Evolutionary conservation across 2,888 invertebrate species (phyloP).

Genomic region (Mesorhabditis belari): DNA sequence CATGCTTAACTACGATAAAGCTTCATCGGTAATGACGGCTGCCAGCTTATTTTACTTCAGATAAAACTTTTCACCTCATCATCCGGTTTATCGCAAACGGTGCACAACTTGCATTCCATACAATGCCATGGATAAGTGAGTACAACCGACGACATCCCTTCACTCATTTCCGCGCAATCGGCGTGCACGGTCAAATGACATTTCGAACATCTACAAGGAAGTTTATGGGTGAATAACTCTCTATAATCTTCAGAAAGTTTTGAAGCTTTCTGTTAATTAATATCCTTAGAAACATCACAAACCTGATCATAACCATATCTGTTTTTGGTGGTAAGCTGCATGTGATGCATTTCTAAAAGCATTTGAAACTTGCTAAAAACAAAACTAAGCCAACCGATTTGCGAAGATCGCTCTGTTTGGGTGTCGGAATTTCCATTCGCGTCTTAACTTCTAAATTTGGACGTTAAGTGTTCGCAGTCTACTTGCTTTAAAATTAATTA

Average conservation of each 20-base stretch:
- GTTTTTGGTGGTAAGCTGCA: not conserved
- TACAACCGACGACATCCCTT: conserved; percentile 71
- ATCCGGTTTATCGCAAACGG: conserved; percentile 72
- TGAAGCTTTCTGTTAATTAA: too few relatives aligned
- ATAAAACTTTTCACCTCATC: conserved; percentile 65
- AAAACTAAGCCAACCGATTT: too few relatives aligned
- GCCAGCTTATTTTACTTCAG: too few relatives aligned
- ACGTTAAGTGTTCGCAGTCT: too few relatives aligned
- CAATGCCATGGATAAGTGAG: conserved; percentile 82
- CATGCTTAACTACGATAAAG: too few relatives aligned
- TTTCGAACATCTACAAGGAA: conserved; percentile 20
- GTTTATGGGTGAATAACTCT: too few relatives aligned
- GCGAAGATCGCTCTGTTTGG: not conserved
- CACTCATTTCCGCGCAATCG: conserved; percentile 75
- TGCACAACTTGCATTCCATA: conserved; percentile 83
- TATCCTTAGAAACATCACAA: not conserved
- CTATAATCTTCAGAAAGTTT: too few relatives aligned
- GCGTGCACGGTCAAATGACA: conserved; percentile 63
- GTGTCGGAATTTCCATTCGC: not conserved
- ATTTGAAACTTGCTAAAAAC: too few relatives aligned
- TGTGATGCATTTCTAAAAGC: not conserved
- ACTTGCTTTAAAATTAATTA: too few relatives aligned
- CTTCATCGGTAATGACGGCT: too few relatives aligned
- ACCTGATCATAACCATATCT: not conserved
- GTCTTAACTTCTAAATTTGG: not conserved